Base-by-base conservation (phyloP, 2,113 vertebrate species). In the Penelope pileata region DNA sequence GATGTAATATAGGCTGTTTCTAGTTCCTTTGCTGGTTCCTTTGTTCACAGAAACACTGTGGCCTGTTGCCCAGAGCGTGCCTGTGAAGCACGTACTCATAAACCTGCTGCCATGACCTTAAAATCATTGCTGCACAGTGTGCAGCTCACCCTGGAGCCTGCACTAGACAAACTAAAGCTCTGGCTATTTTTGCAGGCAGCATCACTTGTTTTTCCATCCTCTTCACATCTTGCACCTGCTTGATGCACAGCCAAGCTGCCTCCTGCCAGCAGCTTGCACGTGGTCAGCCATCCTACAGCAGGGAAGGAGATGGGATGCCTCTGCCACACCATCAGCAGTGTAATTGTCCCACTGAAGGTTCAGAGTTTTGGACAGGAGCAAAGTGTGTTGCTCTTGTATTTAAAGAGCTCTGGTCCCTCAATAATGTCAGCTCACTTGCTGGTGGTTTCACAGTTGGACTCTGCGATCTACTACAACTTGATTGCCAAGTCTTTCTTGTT, bases 21-120 rank as follows among this genome's bases (percentile, higher is more conserved):
- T 72, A 27, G 19, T 36, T 58, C 40, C 47, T 48, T 40, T 38
- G 12, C 58, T 56, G 27, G 2, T 78, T 83, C 15, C 26, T 51
- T 38, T 63, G 12, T 12, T 95, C 51, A 43, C 23, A 72, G 59
- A 54, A 16, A 45, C 59, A 30, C 34, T 0, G 0, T 77, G 54
- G 54, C 47, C 27, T 17, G 3, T 63, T 86, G 36, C 47, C n/a
- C 67, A 45, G 17, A 0, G 0, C 2, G 1, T 0, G 0, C 6
- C 63, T 22, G 63, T 62, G 51, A 83, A 90, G 42, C 50, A 59
- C 38, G n/a, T 4, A n/a, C 8, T 90, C 63, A 58, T 50, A 79
- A 86, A 86, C 32, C 43, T 86, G 34, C 23, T 73, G 9, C 48
- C 1, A 5, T 21, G 76, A 26, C 59, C 58, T 83, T 69, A 45